These are phyloP conservation scores for Octodonta nipae DNA, from an alignment of 2,888 invertebrate species.

Conservation along the genomic window DNA sequence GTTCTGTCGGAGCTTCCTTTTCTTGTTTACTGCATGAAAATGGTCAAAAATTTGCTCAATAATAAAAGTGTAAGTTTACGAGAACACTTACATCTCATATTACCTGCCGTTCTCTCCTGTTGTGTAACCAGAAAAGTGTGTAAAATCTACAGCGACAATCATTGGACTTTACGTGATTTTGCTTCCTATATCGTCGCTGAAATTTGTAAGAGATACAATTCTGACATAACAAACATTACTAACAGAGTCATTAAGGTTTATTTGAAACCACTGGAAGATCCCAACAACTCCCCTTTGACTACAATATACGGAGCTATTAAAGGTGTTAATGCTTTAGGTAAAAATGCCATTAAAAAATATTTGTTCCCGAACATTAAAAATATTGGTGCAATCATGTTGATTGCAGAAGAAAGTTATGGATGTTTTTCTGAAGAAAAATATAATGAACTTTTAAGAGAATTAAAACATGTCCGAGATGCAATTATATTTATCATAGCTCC, in stretches of 20 bases:
- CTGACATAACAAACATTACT: constrained; percentile 21
- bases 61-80: constrained; percentile 20
- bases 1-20: constrained; percentile 23
- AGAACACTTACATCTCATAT: constrained; percentile 19
- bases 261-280: constrained; percentile 17
- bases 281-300: constrained; percentile 17
- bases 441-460: constrained; percentile 20
- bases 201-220: constrained; percentile 20
- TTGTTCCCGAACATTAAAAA: constrained; percentile 19
- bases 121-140: constrained; percentile 21
- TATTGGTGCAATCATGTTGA: constrained; percentile 19
- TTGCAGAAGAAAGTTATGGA: constrained; percentile 18
- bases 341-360: constrained; percentile 18
- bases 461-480: constrained; percentile 21
- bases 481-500: constrained; percentile 20
- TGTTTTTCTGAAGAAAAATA: constrained; percentile 15
- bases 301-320: constrained; percentile 25
- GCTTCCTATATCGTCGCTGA: constrained; percentile 21
- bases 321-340: constrained; percentile 23
- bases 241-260: constrained; percentile 22
- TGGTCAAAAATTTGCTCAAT: constrained; percentile 22
- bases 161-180: constrained; percentile 27
- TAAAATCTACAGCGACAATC: constrained; percentile 25
- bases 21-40: constrained; percentile 23
- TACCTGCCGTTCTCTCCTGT: constrained; percentile 24